Evolutionary conservation across 2,888 invertebrate genomes (phyloP).

Genomic region (Agrotis puta): DNA sequence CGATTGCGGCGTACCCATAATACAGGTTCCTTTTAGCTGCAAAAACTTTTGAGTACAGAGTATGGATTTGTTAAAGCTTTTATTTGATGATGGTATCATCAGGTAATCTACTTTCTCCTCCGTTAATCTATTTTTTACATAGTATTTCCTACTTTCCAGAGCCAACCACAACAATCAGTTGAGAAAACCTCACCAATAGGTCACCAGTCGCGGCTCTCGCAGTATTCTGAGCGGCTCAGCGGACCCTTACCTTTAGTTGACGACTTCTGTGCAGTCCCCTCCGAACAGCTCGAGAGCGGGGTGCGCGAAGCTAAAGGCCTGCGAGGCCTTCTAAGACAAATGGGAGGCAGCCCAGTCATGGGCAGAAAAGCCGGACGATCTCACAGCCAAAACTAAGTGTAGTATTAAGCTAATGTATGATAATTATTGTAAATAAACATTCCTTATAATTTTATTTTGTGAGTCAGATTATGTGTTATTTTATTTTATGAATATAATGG

Average conservation of each 20-base stretch:
- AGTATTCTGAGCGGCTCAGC: slow-evolving; percentile 89
- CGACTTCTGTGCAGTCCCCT: slow-evolving; percentile 97
- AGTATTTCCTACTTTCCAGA: slow-evolving; percentile 55
- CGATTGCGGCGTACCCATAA: too few species aligned
- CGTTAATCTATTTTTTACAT: too few species aligned
- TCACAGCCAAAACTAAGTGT: slow-evolving; percentile 86
- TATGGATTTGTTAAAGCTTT: not conserved
- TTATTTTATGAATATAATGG: slow-evolving; percentile 49
- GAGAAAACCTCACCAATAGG: slow-evolving; percentile 88
- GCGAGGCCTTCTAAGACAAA: slow-evolving; percentile 95
- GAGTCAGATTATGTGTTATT: slow-evolving; percentile 42
- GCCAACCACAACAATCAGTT: slow-evolving; percentile 71
- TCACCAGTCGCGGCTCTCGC: slow-evolving; percentile 92
- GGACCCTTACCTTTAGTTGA: slow-evolving; percentile 96
- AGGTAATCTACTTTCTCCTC: not conserved
- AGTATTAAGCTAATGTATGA: slow-evolving; percentile 40
- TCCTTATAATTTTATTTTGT: slow-evolving; percentile 51
- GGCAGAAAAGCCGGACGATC: slow-evolving; percentile 92
- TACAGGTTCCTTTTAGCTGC: too few species aligned
- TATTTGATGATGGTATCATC: not conserved
- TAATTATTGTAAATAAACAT: slow-evolving; percentile 57
- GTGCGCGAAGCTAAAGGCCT: slow-evolving; percentile 94
- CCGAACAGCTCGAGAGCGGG: slow-evolving; percentile 92
- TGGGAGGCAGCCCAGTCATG: slow-evolving; percentile 96
- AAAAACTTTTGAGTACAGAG: too few species aligned